Evolutionary conservation across 1,140 invertebrate species (phyloP).

Genomic region (Ceratina japonica): DNA sequence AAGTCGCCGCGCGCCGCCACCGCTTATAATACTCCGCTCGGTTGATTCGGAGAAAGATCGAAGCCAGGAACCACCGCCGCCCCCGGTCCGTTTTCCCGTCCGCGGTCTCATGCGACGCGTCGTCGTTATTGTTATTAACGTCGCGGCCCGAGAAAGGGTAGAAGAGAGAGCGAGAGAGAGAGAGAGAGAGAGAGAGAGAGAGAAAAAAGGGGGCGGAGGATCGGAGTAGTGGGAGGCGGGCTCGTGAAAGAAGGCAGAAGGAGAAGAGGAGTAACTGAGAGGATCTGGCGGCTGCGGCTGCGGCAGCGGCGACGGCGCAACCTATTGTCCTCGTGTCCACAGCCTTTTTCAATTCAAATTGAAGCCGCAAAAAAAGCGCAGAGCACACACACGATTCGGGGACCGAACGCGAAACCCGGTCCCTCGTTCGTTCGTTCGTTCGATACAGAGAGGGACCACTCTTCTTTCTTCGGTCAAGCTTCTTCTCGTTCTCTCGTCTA

Average conservation of each 20-base stretch:
- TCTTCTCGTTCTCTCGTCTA: conserved; percentile 69
- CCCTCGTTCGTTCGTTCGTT: conserved; percentile 55
- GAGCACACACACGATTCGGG: conserved; percentile 66
- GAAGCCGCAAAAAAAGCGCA: conserved; percentile 75
- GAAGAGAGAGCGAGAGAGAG: background rate
- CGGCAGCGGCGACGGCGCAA: conserved; percentile 65
- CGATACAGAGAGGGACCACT: conserved; percentile 43
- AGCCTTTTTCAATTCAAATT: conserved; percentile 78
- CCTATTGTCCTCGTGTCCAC: conserved; percentile 77
- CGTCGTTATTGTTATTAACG: conserved; percentile 44
- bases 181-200: background rate
- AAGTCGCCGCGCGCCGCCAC: background rate
- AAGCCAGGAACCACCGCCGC: background rate
- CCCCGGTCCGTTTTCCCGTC: background rate
- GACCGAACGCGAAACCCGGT: conserved; percentile 61
- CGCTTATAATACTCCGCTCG: background rate
- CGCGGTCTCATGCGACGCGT: background rate
- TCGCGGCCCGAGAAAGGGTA: background rate
- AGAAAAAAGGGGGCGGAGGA: background rate
- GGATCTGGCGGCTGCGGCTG: conserved; percentile 42
- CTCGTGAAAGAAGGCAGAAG: conserved; percentile 19
- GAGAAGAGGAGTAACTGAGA: conserved; percentile 61
- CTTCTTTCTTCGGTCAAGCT: conserved; percentile 50
- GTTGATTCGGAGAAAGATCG: conserved; percentile 6
- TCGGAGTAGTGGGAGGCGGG: conserved; percentile 48